Conservation (phyloP, 2,113 vertebrate genomes). For the Podarcis raffonei region DNA sequence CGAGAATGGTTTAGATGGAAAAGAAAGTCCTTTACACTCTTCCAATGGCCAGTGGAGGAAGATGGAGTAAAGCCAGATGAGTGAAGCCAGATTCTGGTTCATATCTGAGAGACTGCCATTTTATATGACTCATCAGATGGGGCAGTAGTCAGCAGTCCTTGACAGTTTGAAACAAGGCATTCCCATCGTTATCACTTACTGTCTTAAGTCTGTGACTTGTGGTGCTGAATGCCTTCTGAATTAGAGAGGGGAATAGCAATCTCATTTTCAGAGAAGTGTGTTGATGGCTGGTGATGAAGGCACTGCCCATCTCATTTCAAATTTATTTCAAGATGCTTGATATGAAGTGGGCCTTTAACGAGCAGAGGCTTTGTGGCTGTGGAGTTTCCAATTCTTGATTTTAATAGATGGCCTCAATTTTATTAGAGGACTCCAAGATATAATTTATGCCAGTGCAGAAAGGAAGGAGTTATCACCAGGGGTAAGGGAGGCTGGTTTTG, state of each 20-base stretch:
- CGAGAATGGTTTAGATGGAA: no score
- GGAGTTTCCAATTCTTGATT: slow-evolving; percentile 21
- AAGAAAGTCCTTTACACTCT: no score
- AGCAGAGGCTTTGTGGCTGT: slow-evolving; percentile 17
- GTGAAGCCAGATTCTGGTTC: no score
- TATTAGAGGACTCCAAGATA: slow-evolving; percentile 29
- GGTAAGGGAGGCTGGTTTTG: not conserved
- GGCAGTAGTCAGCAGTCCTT: not conserved
- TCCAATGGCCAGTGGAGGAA: no score
- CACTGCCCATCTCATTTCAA: not conserved
- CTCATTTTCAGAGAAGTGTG: slow-evolving; percentile 23
- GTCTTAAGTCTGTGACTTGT: not conserved
- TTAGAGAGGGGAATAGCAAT: not conserved
- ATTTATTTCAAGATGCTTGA: slow-evolving; percentile 21
- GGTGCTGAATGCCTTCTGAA: not conserved
- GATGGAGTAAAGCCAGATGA: no score
- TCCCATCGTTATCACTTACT: not conserved
- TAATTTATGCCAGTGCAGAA: slow-evolving; percentile 29
- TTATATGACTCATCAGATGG: not conserved
- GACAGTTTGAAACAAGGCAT: not conserved
- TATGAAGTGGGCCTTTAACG: slow-evolving; percentile 14
- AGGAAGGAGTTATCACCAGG: not conserved
- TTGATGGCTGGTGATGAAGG: not conserved
- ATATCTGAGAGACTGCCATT: not conserved
- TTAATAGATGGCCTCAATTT: slow-evolving; percentile 23